Percentiles rank a stretch among this genome's conserved stretches.
These are phyloP conservation scores for Ivindomyrus marchei DNA, from an alignment of 2,113 vertebrate species.

Conservation along the genomic window DNA sequence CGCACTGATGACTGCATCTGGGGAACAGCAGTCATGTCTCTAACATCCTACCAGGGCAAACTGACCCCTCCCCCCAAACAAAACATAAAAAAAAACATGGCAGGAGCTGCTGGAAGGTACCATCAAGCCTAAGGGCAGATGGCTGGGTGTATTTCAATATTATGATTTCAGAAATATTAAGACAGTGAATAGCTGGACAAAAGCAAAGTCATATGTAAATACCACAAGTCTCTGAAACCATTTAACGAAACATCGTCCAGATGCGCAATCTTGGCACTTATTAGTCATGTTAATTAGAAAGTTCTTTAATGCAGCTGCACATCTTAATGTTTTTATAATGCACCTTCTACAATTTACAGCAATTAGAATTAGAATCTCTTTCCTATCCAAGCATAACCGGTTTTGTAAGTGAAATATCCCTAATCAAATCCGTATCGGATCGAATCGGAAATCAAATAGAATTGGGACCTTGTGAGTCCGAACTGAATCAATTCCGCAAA, in stretches of 20 bases:
- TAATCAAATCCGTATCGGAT: background rate
- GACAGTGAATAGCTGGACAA: background rate
- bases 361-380: background rate
- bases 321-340: background rate
- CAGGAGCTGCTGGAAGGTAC: background rate
- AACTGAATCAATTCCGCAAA: background rate
- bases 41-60: background rate
- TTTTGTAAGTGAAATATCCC: background rate
- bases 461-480: background rate
- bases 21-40: background rate
- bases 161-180: background rate
- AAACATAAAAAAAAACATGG: background rate
- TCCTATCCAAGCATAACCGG: background rate
- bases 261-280: background rate
- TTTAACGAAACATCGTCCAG: background rate
- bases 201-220: background rate
- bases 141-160: background rate
- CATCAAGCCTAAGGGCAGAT: background rate
- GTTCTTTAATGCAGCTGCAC: background rate
- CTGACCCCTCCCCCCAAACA: background rate
- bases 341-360: background rate
- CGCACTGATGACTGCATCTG: too few relatives aligned
- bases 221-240: background rate
- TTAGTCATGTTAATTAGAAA: background rate
- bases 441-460: background rate